Conservation (phyloP, 2,797 vertebrate genomes). For the Cuniculus paca region DNA sequence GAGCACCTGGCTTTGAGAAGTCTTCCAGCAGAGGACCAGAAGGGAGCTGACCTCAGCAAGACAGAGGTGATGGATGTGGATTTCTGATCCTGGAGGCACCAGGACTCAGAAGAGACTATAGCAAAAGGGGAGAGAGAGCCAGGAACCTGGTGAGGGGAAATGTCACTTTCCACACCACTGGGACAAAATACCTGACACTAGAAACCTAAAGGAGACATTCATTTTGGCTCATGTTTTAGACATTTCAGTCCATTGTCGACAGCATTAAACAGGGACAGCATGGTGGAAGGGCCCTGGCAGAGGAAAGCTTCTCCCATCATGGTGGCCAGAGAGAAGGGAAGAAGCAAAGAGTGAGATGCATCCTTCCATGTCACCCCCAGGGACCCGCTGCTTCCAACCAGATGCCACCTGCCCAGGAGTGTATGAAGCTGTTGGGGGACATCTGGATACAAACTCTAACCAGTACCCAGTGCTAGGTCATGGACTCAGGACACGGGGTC, state of each 20-base stretch:
- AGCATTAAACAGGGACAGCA: neutral
- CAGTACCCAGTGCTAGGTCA: neutral
- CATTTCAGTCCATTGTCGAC: neutral
- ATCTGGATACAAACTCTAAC: neutral
- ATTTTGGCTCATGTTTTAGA: neutral
- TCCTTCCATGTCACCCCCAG: neutral
- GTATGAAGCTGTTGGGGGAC: neutral
- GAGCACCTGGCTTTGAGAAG: neutral
- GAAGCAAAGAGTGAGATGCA: neutral
- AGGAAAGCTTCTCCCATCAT: too few species aligned
- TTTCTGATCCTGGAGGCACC: neutral
- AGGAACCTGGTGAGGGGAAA: accelerated
- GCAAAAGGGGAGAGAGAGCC: neutral
- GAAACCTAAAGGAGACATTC: neutral
- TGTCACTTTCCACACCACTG: neutral
- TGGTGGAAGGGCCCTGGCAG: neutral
- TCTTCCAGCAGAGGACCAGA: neutral
- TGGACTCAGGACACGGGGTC: neutral
- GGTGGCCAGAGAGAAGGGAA: neutral
- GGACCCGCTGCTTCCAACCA: neutral
- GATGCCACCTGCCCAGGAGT: neutral
- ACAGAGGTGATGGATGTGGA: too few species aligned
- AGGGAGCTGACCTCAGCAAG: neutral
- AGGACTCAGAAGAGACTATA: neutral
- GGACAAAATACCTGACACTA: neutral